Percentiles rank a stretch among this genome's conserved stretches.
Evolutionary conservation across 1,140 invertebrate species (phyloP).

Genomic region (Solen grandis): DNA sequence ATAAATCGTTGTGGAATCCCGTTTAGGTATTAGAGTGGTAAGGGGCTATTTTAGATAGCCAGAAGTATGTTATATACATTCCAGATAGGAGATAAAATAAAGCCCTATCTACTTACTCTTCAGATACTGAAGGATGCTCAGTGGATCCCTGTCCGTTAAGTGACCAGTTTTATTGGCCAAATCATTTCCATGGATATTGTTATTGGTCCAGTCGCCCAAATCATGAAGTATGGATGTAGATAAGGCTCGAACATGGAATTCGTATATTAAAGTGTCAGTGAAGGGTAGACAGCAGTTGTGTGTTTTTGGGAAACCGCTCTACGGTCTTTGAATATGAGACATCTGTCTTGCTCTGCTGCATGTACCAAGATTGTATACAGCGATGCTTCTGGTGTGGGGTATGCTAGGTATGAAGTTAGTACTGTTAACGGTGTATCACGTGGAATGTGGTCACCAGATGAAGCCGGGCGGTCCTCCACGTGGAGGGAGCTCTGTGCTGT

Average conservation of each 20-base stretch:
- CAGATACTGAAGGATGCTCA: background rate
- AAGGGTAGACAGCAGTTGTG: background rate
- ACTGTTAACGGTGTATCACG: slow-evolving; percentile 31
- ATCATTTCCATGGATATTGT: slow-evolving; percentile 27
- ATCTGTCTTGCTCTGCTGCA: background rate
- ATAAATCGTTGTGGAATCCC: slow-evolving; percentile 6
- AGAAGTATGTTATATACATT: background rate
- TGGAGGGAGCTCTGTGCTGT: slow-evolving; percentile 8
- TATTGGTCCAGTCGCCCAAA: slow-evolving; percentile 17
- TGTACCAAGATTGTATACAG: slow-evolving; percentile 18
- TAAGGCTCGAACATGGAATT: slow-evolving; percentile 9
- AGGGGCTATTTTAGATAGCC: background rate
- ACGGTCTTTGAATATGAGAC: background rate
- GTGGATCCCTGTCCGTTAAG: background rate
- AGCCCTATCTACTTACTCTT: background rate
- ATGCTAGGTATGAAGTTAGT: slow-evolving; percentile 23
- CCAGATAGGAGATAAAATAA: slow-evolving; percentile 5
- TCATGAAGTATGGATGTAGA: slow-evolving; percentile 30
- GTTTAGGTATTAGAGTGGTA: no score
- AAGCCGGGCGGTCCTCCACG: slow-evolving; percentile 1
- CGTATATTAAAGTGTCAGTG: slow-evolving; percentile 20
- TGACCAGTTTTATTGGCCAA: slow-evolving; percentile 18
- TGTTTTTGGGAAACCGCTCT: slow-evolving; percentile 7
- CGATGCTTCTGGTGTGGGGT: slow-evolving; percentile 13
- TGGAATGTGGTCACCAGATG: slow-evolving; percentile 1